Base-by-base conservation (phyloP, 2,888 invertebrate species). In the Argyresthia goedartella region DNA sequence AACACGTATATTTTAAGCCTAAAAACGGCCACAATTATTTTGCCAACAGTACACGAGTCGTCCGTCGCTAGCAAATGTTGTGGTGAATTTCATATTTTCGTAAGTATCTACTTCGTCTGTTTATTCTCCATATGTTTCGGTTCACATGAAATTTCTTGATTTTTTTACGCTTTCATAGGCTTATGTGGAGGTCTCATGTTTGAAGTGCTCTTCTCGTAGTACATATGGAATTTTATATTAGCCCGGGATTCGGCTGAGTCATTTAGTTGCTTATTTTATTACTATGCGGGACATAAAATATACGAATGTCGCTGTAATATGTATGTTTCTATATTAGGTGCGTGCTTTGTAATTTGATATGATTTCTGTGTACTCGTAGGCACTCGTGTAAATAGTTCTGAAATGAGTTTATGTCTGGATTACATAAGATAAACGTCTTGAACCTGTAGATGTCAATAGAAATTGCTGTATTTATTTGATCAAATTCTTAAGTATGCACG, bases 21-120 rank as follows among this genome's bases (percentile, higher is more conserved):
- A 25, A 25, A 25, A 25, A 25, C 2, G 25, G 25, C 25, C 25
- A 39, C 15, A 53, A 41, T 49, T 16, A n/a, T 59, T 69, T 62
- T 78, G 69, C 69, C 46, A 51, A 60, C 80, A 46, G 55, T 84
- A 74, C 77, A 50, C 58, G 64, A 61, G 64, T 66, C 69, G 58
- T 71, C 65, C 76, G 78, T 80, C 79, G 80, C 81, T 62, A 70
- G 82, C 79, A 84, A 86, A 86, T 85, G 85, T 84, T 84, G 85
- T 82, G 85, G 86, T 85, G 86, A 86, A 86, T 86, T 86, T 86
- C 86, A 86, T 86, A 86, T 86, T 86, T 86, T 86, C 84, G 81
- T 84, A 84, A 86, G 86, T 86, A 86, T 84, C 82, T 82, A 79
- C 85, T 76, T 70, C 72, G 81, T 77, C 78, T 85, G 86, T 82